Evolutionary conservation across 2,797 vertebrate species (phyloP).

Genomic region (Paguma larvata): DNA sequence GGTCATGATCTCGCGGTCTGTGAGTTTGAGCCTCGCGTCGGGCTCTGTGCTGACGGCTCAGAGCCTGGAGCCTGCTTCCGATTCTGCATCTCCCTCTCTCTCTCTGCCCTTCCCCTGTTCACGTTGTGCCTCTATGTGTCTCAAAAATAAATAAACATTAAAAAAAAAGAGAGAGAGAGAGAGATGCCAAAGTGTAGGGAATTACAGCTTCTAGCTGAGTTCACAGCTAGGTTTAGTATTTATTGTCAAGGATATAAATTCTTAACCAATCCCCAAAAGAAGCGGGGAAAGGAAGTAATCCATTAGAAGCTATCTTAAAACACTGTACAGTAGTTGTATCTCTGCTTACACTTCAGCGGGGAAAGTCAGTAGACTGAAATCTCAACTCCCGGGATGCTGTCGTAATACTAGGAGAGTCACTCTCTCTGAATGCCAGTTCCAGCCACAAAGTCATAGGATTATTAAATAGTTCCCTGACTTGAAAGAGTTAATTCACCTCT

Average conservation of each 20-base stretch:
- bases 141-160: too few species aligned
- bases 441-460: neutral
- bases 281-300: neutral
- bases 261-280: neutral
- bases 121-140: too few species aligned
- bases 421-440: neutral
- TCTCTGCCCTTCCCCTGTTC: too few species aligned
- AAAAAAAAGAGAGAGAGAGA: neutral
- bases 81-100: too few species aligned
- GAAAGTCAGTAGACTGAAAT: neutral
- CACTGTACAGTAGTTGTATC: neutral
- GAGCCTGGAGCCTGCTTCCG: too few species aligned
- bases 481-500: neutral
- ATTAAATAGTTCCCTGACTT: neutral
- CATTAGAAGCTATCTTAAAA: neutral
- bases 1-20: too few species aligned
- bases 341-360: neutral
- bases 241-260: neutral
- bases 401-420: neutral
- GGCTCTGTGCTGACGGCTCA: too few species aligned
- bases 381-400: neutral
- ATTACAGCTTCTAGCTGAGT: neutral
- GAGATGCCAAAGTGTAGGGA: neutral
- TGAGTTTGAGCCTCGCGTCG: too few species aligned
- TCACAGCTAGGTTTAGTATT: neutral